Evolutionary conservation across 2,113 vertebrate species (phyloP), one percentile per base, ranked within the genome.

Genomic region (Scartelaos histophorus): DNA sequence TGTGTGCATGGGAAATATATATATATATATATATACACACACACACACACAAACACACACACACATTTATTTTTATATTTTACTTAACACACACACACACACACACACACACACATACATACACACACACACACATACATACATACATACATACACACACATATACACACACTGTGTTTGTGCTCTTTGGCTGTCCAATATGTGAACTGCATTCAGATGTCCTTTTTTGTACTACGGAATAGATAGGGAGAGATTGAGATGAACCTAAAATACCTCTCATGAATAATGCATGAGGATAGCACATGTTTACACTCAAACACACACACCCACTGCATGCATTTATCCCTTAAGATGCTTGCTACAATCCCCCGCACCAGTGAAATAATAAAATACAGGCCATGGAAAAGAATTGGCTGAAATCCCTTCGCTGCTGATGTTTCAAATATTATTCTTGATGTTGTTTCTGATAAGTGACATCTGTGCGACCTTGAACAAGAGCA

Each of bases 211-310:
- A 74, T 35, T 76, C 38, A 58, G 71, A 79, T 61, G 70, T 54
- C 56, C 56, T 15, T 58, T 54, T 54, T 34, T 71, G 21, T 66
- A 62, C 29, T 16, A 46, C 73, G 47, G 35, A 66, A 74, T 35
- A 29, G 62, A 62, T 70, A 70, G 43, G 47, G 34, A 74, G 34
- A 22, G 3, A 38, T 25, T 45, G 53, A 72, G 70, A 82, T 82
- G 71, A 21, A 71, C 70, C 76, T 73, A 79, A 85, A 92, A 82
- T 73, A 86, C 53, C 49, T 67, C 76, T 76, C 78, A 73, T 87
- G 79, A 88, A 88, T 88, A 84, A 88, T 88, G 68, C 11, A 7
- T 61, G n/a, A 34, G 45, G 75, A 78, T 78, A 81, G 71, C 72
- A 73, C 70, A 45, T 22, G 9, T 69, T 75, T 43, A 73, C 17